Conservation (phyloP, 2,888 invertebrate species). For the Drosophila demipolita region DNA sequence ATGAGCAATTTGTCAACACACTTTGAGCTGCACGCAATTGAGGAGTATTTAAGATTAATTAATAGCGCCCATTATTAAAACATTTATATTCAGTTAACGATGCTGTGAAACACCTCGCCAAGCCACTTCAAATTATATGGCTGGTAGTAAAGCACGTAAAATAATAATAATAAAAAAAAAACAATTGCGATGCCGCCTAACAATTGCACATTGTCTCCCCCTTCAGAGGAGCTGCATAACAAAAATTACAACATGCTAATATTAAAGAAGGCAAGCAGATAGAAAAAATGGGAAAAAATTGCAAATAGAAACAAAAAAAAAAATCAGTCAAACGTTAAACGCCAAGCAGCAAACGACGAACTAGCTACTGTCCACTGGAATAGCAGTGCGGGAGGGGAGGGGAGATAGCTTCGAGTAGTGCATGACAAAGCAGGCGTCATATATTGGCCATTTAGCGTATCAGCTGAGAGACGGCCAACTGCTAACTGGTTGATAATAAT, state of each 20-base stretch:
- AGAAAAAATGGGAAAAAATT: constrained; percentile 21
- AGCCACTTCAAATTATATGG: constrained; percentile 35
- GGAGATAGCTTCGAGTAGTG: constrained; percentile 2
- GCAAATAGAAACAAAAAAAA: constrained; percentile 23
- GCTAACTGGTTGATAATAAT: constrained; percentile 59
- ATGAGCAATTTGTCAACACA: constrained; percentile 36
- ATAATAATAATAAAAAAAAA: constrained; percentile 62
- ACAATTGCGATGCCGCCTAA: constrained; percentile 66
- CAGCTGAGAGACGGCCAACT: constrained; percentile 55
- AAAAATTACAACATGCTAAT: constrained; percentile 77
- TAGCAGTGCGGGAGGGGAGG: not conserved
- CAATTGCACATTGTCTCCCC: constrained; percentile 75
- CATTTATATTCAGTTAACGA: constrained; percentile 42
- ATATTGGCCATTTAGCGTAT: constrained; percentile 78
- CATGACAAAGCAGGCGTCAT: constrained; percentile 74
- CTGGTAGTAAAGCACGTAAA: constrained; percentile 31
- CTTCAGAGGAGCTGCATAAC: constrained; percentile 49
- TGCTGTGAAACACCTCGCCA: constrained; percentile 55
- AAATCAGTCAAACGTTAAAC: constrained; percentile 66
- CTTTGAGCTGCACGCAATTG: constrained; percentile 10
- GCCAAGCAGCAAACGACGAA: constrained; percentile 48
- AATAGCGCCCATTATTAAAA: constrained; percentile 42
- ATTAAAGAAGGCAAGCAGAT: constrained; percentile 35
- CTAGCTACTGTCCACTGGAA: constrained; percentile 35
- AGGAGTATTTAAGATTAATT: constrained; percentile 23